Conservation (phyloP, 2,113 vertebrate species). For the Ifrita kowaldi region DNA sequence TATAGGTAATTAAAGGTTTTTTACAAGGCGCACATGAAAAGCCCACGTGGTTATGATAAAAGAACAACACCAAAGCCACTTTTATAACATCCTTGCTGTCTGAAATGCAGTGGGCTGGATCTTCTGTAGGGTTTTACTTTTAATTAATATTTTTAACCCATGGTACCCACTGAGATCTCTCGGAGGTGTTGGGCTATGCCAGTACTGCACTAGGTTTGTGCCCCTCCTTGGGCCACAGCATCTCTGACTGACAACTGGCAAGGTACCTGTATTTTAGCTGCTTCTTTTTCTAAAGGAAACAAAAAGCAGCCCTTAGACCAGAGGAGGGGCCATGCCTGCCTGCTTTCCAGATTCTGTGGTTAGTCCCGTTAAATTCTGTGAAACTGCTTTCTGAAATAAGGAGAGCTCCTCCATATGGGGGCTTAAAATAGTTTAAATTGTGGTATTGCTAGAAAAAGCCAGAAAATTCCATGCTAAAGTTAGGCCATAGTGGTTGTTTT, state of each 20-base stretch:
- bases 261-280: not conserved
- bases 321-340: not conserved
- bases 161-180: not conserved
- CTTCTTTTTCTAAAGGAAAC: not conserved
- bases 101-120: not conserved
- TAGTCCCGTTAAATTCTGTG: not conserved
- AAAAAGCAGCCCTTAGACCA: not conserved
- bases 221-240: not conserved
- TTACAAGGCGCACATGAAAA: not conserved
- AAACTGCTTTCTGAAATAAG: not conserved
- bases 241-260: not conserved
- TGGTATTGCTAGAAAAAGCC: slow-evolving; percentile 20
- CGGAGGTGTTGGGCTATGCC: accelerated
- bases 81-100: not conserved
- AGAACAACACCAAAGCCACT: not conserved
- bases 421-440: slow-evolving; percentile 37
- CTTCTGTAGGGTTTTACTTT: not conserved
- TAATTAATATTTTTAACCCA: not conserved
- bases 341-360: not conserved
- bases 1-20: slow-evolving; percentile 12
- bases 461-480: slow-evolving; percentile 10
- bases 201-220: not conserved
- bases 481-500: not conserved
- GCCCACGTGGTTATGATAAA: not conserved
- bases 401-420: not conserved